Base-by-base conservation (phyloP, 2,797 vertebrate genomes). In the Sebastes reedi region DNA sequence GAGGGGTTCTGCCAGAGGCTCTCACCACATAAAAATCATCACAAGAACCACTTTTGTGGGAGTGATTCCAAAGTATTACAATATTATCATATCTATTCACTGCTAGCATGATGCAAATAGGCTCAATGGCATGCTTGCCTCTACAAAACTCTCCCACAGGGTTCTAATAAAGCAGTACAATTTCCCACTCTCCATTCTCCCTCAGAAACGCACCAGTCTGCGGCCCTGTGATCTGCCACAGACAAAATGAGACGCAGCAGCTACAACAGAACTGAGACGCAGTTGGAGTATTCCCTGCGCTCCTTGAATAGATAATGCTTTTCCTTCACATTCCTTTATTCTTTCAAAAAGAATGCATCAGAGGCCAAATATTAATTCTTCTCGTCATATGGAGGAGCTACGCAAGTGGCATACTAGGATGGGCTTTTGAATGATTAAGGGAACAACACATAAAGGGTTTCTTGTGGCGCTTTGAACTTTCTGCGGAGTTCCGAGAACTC, bases 311-410 rank as follows among this genome's bases (percentile, higher is more conserved):
- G 95, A 96, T 96, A 96, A 96, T 95, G 95, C 94, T 93, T 94
- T 93, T 89, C 93, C 92, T 95, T 95, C 93, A 93, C 94, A 88
- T 94, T 94, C 94, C 94, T 95, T 95, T 96, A 95, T 96, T 95
- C 94, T 93, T 95, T 95, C 93, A 96, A 95, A 96, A 96, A 94
- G 94, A 96, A 95, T 94, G 95, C 95, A 96, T 96, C 95, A 96
- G 95, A 96, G 95, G 95, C 94, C 95, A 95, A 94, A 96, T 95
- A 96, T 95, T 95, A 95, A 96, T 96, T 96, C 94, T 94, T 90
- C 89, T 91, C 93, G 91, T 95, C 94, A 94, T 88, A 94, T 85
- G 85, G 91, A 91, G 90, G 87, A 88, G 92, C 94, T 90, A 94
- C 91, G 94, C 94, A 92, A 95, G 91, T 93, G 88, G 95, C 94